Evolutionary conservation across 2,797 vertebrate genomes (phyloP).

Genomic region (Anabacerthia variegaticeps): DNA sequence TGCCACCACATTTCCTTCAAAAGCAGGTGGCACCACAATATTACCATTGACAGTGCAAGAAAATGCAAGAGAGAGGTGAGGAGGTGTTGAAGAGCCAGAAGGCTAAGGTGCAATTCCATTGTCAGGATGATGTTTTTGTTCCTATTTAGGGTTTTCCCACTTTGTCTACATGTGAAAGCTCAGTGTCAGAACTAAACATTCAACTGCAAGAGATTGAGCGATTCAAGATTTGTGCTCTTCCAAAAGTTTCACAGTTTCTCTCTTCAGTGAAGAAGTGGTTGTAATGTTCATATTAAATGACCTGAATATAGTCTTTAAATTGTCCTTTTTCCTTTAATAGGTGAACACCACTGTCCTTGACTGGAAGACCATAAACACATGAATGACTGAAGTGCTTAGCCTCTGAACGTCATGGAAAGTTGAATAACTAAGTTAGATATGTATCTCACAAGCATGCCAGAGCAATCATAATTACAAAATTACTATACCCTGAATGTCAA

Average conservation of each 20-base stretch:
- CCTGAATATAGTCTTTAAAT: not conserved
- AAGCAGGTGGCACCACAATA: not conserved
- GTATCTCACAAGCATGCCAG: not conserved
- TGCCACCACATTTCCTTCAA: not conserved
- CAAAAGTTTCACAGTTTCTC: not conserved
- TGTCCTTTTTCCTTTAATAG: not conserved
- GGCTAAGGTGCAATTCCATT: not conserved
- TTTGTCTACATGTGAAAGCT: not conserved
- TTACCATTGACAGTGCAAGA: not conserved
- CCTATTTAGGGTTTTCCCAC: not conserved
- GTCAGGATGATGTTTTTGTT: not conserved
- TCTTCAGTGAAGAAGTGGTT: not conserved
- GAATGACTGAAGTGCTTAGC: not conserved
- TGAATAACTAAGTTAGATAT: not conserved
- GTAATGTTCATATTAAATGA: not conserved
- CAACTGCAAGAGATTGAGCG: not conserved
- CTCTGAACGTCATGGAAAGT: not conserved
- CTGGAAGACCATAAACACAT: not conserved
- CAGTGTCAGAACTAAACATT: not conserved
- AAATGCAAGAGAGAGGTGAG: not conserved
- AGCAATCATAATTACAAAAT: not conserved
- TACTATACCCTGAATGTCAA: not conserved
- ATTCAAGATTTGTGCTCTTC: not conserved
- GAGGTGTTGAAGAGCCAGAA: not conserved
- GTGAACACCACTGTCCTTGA: not conserved